These are phyloP conservation scores for Pagetopsis macropterus DNA, from an alignment of 2,797 vertebrate species.

Conservation along the genomic window DNA sequence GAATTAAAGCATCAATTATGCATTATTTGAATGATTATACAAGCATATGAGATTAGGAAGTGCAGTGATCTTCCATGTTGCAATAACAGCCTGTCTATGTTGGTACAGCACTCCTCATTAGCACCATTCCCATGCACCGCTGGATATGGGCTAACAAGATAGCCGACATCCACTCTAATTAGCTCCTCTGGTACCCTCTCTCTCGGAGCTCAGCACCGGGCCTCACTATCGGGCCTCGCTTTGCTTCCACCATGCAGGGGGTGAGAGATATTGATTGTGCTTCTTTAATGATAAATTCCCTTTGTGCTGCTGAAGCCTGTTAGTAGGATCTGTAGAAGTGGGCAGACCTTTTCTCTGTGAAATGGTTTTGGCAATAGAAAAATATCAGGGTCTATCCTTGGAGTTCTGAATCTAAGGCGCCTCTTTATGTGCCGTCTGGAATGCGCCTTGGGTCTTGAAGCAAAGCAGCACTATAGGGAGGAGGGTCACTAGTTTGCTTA, in stretches of 20 bases:
- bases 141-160: conserved; percentile 78
- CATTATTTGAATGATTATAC: conserved; percentile 75
- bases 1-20: conserved; percentile 76
- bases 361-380: conserved; percentile 50
- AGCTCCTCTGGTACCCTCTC: conserved; percentile 75
- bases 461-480: conserved; percentile 21
- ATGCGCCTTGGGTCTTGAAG: conserved; percentile 47
- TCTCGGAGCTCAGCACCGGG: conserved; percentile 58
- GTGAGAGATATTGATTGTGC: conserved; percentile 77
- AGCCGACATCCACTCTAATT: conserved; percentile 75
- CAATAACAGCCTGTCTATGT: conserved; percentile 70
- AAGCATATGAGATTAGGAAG: conserved; percentile 73
- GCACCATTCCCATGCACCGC: conserved; percentile 66
- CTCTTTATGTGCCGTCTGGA: conserved; percentile 31
- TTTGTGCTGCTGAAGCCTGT: conserved; percentile 75
- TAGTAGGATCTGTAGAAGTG: conserved; percentile 57
- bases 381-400: conserved; percentile 38
- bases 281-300: conserved; percentile 85
- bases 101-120: conserved; percentile 76
- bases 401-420: conserved; percentile 39
- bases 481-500: conserved; percentile 51
- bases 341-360: conserved; percentile 55
- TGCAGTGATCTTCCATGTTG: conserved; percentile 72
- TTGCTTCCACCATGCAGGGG: conserved; percentile 64
- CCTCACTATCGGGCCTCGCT: conserved; percentile 54